Conservation (phyloP, 2,113 vertebrate species). For the Labeo catla region DNA sequence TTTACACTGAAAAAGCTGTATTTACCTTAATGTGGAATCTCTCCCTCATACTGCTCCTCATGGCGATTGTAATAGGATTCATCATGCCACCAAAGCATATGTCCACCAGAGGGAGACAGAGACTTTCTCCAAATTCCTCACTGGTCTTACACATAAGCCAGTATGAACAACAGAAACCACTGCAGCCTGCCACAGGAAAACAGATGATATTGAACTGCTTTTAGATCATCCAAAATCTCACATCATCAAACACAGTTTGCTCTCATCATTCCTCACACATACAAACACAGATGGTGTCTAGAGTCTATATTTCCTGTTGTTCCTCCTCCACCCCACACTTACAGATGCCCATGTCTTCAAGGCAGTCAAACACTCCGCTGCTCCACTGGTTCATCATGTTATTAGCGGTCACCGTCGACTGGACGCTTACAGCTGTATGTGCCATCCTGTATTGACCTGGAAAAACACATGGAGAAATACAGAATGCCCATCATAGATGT, state of each 20-base stretch:
- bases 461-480: neutral
- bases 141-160: constrained; percentile 64
- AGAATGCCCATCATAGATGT: neutral
- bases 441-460: constrained; percentile 12
- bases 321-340: constrained; percentile 10
- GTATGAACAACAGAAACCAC: constrained; percentile 64
- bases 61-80: constrained; percentile 48
- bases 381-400: constrained; percentile 39
- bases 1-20: neutral
- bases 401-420: constrained; percentile 10
- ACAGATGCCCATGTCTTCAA: constrained; percentile 56
- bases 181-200: constrained; percentile 61
- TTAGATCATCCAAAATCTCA: neutral
- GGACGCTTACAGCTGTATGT: constrained; percentile 24
- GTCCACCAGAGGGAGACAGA: constrained; percentile 70
- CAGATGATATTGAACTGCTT: neutral
- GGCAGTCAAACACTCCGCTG: constrained; percentile 56
- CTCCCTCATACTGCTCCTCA: constrained; percentile 65
- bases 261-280: neutral
- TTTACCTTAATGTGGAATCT: constrained; percentile 61
- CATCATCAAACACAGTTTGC: neutral
- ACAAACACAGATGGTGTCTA: neutral
- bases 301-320: neutral
- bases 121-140: constrained; percentile 65
- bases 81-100: neutral